Percentiles rank a stretch among this genome's conserved stretches.
Conservation (phyloP, 2,113 vertebrate genomes). For the Climacteris rufus region DNA sequence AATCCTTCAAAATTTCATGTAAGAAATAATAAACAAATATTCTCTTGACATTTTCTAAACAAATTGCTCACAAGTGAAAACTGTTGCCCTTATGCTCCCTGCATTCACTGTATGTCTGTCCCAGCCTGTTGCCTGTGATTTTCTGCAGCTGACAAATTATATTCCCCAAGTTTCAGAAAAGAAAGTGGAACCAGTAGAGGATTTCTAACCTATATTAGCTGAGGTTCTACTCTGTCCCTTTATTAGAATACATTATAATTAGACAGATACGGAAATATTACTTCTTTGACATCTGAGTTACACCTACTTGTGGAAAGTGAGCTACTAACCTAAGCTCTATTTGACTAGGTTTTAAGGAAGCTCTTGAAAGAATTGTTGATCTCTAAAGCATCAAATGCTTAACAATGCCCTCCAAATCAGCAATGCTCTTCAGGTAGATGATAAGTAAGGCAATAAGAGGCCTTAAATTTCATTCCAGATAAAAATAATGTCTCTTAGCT, state of each 20-base stretch:
- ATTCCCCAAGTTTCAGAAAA: background rate
- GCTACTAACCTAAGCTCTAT: background rate
- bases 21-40: background rate
- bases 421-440: slow-evolving; percentile 10
- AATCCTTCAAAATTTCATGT: background rate
- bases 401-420: slow-evolving; percentile 34
- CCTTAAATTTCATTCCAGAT: background rate
- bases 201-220: background rate
- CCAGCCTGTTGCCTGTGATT: background rate
- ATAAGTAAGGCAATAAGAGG: slow-evolving; percentile 6
- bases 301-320: background rate
- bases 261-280: background rate
- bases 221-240: background rate
- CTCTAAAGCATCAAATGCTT: background rate
- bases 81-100: background rate
- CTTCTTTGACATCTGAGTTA: background rate
- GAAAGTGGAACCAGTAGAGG: background rate
- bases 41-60: background rate
- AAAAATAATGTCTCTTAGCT: background rate
- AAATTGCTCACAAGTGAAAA: background rate
- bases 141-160: background rate
- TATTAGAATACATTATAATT: background rate
- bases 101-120: background rate
- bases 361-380: slow-evolving; percentile 24
- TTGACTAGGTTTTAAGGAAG: background rate